Percentiles rank a stretch among this genome's conserved stretches.
These are phyloP conservation scores for Enteromius unitaeniatus DNA, from an alignment of 2,797 vertebrate genomes.

Conservation along the genomic window DNA sequence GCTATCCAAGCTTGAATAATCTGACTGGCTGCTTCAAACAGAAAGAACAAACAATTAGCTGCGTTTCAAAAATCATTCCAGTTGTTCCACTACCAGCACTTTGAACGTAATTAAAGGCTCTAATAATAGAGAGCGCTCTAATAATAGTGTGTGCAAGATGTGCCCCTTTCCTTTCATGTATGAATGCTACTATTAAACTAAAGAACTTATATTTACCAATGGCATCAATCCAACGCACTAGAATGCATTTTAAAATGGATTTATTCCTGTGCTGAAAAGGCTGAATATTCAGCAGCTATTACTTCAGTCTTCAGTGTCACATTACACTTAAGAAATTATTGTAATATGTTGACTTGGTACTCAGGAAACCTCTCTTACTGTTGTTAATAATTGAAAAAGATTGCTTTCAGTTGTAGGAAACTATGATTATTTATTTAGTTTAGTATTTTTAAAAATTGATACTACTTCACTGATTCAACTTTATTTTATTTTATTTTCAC, in stretches of 20 bases:
- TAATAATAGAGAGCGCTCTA: neutral
- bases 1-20: conserved; percentile 55
- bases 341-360: neutral
- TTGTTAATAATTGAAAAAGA: neutral
- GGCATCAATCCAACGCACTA: neutral
- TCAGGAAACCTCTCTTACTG: neutral
- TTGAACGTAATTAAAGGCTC: neutral
- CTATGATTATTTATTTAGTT: neutral
- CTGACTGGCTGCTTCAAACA: conserved; percentile 69
- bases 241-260: neutral
- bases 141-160: neutral
- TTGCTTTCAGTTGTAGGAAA: neutral
- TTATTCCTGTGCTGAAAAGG: neutral
- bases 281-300: neutral
- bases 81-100: neutral
- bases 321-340: neutral
- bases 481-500: neutral
- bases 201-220: neutral
- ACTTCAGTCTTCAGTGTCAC: neutral
- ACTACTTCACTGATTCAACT: neutral
- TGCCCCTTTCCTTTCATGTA: neutral
- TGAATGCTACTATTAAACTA: conserved; percentile 13
- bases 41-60: conserved; percentile 27
- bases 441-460: neutral
- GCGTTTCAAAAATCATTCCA: neutral